Evolutionary conservation across 2,113 vertebrate species (phyloP), one percentile per base, ranked within the genome.

Genomic region (Alces alces): DNA sequence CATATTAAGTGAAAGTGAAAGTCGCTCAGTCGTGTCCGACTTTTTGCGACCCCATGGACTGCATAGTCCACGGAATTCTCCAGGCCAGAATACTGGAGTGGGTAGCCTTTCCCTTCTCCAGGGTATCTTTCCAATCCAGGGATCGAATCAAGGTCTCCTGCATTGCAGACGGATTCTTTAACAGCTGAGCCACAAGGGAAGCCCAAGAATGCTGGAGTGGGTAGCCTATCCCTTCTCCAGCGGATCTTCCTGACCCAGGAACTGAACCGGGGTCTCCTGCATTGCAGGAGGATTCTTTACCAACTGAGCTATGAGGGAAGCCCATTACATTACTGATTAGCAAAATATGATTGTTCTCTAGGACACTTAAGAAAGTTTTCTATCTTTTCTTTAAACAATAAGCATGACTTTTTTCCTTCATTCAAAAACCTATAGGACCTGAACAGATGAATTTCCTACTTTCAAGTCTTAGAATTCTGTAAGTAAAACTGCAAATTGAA

Each of bases 401-500:
- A 95, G 25, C 15, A 86, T 43, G 70, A 58, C 15, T 43, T 92
- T 45, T 87, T 58, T 61, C 5, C 50, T 93, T 91, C 23, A 66
- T 52, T 95, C 30, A 92, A 84, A 94, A 93, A 80, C 45, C 47
- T 82, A 19, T 30, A 50, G 19, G 21, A 96, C 13, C 89, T 87
- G 13, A 95, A 83, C n/a, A 97, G 90, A 92, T 92, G 7, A 92
- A 87, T 89, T 85, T 96, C 54, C 90, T 80, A 92, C 90, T 93
- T 76, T 96, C 47, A 91, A 96, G 60, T 52, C 73, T 55, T 21
- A 21, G 60, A 95, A 86, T 79, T 95, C 28, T 58, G 1, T 47
- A 91, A 70, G 33, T 30, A 95, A 92, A 96, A 95, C 21, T 94
- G 14, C 25, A 89, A 88, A 94, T 30, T 95, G 39, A 92, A 90